Conservation (phyloP, 2,113 vertebrate species). For the Melanotaenia duboulayi region DNA sequence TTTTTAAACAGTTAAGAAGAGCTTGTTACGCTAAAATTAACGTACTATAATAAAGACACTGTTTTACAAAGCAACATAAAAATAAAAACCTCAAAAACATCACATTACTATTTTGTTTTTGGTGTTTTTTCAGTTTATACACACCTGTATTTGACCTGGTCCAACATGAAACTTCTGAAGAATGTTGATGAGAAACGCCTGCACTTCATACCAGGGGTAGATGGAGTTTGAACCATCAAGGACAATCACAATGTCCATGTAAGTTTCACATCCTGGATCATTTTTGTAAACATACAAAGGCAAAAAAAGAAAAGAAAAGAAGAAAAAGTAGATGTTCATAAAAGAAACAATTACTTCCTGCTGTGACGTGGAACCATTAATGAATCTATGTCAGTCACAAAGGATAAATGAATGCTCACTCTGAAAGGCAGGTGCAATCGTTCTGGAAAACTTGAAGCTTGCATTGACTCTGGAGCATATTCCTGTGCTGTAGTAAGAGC, state of each 20-base stretch:
- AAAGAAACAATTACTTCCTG: constrained; percentile 10
- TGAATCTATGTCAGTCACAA: constrained; percentile 5
- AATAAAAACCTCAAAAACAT: too few species aligned
- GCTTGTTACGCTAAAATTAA: background rate
- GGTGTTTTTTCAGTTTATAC: constrained; percentile 15
- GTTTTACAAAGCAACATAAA: background rate
- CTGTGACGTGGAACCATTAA: constrained; percentile 4
- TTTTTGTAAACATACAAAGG: background rate
- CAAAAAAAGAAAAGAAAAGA: background rate
- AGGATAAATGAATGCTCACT: constrained; percentile 77
- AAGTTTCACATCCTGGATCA: constrained; percentile 93
- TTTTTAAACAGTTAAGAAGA: background rate
- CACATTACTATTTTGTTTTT: background rate
- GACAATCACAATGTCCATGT: constrained; percentile 98
- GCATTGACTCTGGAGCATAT: constrained; percentile 95
- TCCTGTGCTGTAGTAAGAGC: constrained; percentile 97
- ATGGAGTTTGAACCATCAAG: constrained; percentile 99
- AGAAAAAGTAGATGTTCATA: constrained; percentile 20
- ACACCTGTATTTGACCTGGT: constrained; percentile 96
- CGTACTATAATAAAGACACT: background rate
- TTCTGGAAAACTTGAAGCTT: constrained; percentile 95
- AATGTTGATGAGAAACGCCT: constrained; percentile 96
- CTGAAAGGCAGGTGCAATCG: constrained; percentile 93
- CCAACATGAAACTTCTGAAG: constrained; percentile 97
- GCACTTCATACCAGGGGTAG: constrained; percentile 98